Conservation (phyloP, 2,888 invertebrate species). For the Thecophora atra region DNA sequence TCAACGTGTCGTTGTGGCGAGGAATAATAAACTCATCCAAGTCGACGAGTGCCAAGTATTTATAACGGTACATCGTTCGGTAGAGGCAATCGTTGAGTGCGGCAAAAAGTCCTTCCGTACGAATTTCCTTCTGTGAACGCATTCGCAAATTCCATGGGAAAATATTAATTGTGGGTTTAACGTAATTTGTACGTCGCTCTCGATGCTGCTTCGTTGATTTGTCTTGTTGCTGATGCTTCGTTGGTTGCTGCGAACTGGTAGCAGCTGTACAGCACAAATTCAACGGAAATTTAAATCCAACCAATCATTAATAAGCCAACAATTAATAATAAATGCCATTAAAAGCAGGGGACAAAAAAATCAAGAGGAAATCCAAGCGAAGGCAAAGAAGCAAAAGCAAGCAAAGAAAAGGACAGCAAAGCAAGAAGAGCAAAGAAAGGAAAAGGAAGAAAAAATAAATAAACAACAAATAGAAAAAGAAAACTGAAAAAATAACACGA, state of each 20-base stretch:
- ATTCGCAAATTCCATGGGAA: slow-evolving; percentile 79
- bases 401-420: background rate
- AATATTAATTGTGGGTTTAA: slow-evolving; percentile 62
- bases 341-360: background rate
- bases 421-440: background rate
- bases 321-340: background rate
- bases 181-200: slow-evolving; percentile 49
- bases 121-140: slow-evolving; percentile 87
- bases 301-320: slow-evolving; percentile 12
- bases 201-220: slow-evolving; percentile 13
- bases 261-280: slow-evolving; percentile 29
- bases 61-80: slow-evolving; percentile 84
- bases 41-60: slow-evolving; percentile 85
- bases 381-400: background rate
- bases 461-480: background rate
- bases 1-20: slow-evolving; percentile 78
- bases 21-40: slow-evolving; percentile 91
- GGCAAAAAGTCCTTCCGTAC: slow-evolving; percentile 91
- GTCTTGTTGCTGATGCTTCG: slow-evolving; percentile 16
- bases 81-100: slow-evolving; percentile 94
- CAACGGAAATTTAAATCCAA: slow-evolving; percentile 24
- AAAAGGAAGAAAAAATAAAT: background rate
- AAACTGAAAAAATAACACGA: too few relatives aligned
- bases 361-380: background rate
- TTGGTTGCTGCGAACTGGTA: slow-evolving; percentile 26